phyloP scores from a whole-genome alignment of 2,888 invertebrate species.

The Athripsodes cinereus region DNA sequence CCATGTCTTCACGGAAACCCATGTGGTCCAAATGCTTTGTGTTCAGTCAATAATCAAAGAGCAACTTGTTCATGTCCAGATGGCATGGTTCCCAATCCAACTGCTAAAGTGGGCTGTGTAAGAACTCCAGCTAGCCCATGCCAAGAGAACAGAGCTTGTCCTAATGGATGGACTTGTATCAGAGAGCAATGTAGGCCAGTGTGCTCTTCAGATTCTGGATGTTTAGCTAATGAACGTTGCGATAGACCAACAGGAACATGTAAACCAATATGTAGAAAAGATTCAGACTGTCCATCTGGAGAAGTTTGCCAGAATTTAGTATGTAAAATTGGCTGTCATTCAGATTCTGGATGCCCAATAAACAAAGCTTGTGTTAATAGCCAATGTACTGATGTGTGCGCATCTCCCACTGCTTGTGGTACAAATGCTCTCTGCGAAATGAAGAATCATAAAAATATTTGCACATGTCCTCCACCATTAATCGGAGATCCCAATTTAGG shows the following conservation, averaged over 20 bases:
- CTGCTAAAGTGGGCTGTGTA: conserved; percentile 82
- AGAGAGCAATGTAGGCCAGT: conserved; percentile 69
- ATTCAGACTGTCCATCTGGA: conserved; percentile 80
- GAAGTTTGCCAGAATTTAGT: conserved; percentile 80
- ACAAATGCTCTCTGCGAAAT: conserved; percentile 72
- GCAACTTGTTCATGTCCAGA: conserved; percentile 74
- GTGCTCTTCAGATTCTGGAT: conserved; percentile 69
- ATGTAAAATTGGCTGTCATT: conserved; percentile 76
- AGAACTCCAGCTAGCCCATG: conserved; percentile 73
- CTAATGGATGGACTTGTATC: conserved; percentile 64
- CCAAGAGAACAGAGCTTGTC: conserved; percentile 69
- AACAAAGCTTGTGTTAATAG: conserved; percentile 70
- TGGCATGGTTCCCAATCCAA: conserved; percentile 80
- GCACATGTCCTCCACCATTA: conserved; percentile 65
- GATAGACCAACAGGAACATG: conserved; percentile 59
- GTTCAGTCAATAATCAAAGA: conserved; percentile 73
- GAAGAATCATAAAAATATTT: conserved; percentile 65
- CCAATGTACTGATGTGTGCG: conserved; percentile 73
- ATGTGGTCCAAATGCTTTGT: conserved; percentile 80
- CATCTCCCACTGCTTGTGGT: conserved; percentile 72
- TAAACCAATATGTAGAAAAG: conserved; percentile 74
- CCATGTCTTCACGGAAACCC: conserved; percentile 67
- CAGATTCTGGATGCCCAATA: conserved; percentile 68
- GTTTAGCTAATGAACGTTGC: conserved; percentile 78
- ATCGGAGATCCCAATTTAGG: conserved; percentile 68